These are phyloP conservation scores for Bufo bufo DNA, from an alignment of 2,113 vertebrate species.

Conservation along the genomic window DNA sequence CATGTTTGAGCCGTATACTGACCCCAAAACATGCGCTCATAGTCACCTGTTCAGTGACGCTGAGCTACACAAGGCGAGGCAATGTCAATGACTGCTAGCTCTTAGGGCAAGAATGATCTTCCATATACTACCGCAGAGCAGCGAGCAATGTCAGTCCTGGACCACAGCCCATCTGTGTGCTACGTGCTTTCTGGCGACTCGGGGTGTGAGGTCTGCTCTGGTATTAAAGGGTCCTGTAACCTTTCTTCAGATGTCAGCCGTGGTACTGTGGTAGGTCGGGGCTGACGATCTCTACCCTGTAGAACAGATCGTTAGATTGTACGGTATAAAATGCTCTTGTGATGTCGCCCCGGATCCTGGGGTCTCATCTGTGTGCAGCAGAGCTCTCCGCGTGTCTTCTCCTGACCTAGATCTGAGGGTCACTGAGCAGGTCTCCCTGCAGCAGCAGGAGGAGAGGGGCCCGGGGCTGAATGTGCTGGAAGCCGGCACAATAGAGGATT, in stretches of 20 bases:
- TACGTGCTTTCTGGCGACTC: neutral
- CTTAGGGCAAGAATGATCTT: neutral
- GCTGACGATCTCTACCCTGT: neutral
- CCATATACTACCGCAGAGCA: neutral
- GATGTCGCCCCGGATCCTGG: neutral
- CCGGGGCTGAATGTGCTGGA: slow-evolving; percentile 14
- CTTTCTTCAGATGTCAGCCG: too few relatives aligned
- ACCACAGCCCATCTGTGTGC: neutral
- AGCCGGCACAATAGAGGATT: neutral
- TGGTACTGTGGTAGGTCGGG: neutral
- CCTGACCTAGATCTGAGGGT: slow-evolving; percentile 50
- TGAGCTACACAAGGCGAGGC: neutral
- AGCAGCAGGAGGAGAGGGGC: slow-evolving; percentile 20
- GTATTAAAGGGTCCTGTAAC: too few relatives aligned
- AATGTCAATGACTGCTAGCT: neutral
- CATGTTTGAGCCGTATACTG: neutral
- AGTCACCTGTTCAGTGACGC: too few relatives aligned
- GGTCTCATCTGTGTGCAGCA: neutral
- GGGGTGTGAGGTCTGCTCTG: too few relatives aligned
- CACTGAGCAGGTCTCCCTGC: slow-evolving; percentile 32
- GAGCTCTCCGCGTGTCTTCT: neutral
- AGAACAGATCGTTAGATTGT: too few relatives aligned
- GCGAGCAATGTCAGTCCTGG: too few relatives aligned
- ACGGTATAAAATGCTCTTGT: neutral
- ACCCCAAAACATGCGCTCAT: neutral